Evolutionary conservation across 1,140 invertebrate species (phyloP), one percentile per base, ranked within the genome.

Genomic region (Heliconius himera): DNA sequence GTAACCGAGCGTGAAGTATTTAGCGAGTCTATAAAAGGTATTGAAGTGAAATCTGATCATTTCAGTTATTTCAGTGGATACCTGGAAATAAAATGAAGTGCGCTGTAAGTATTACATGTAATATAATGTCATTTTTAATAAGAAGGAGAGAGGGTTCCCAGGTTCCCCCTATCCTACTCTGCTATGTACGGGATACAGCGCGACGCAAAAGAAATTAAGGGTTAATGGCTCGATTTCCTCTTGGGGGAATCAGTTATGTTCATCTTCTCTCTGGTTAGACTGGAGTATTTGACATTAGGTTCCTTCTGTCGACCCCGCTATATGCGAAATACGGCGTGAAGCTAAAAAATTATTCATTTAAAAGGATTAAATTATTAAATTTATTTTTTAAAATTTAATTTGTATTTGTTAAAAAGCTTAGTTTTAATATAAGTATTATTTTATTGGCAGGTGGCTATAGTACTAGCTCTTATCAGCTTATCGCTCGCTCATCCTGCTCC

Each of bases 391-490:
- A 41, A 13, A 46, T 16, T 46, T 46, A 0, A 4, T 46, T 46
- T 46, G 4, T 46, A 46, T 46, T 46, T 46, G 9, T 46, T 46
- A 16, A 46, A 46, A 4, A 46, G 16, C 13, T 46, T 16, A 54
- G 18, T 54, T 54, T n/a, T 54, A 54, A 54, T 54, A 54, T 54
- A 54, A 54, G 41, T 46, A 16, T 51, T 60, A 66, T 66, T 66
- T 66, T 29, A n/a, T 29, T 87, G 84, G 11, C 89, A 93, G 91
- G 89, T 91, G 74, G 91, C 91, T 75, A 89, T 93, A 46, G 89
- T 93, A n/a, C 88, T 93, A 36, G 91, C 89, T 54, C 77, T 93
- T n/a, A 88, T 93, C 74, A 89, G 90, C 81, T 80, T 90, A 76
- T 88, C 84, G 70, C 74, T 88, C 13, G 84, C 90, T 74, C 87